phyloP scores from a whole-genome alignment of 1,140 invertebrate genomes.

The Camponotus pennsylvanicus region DNA sequence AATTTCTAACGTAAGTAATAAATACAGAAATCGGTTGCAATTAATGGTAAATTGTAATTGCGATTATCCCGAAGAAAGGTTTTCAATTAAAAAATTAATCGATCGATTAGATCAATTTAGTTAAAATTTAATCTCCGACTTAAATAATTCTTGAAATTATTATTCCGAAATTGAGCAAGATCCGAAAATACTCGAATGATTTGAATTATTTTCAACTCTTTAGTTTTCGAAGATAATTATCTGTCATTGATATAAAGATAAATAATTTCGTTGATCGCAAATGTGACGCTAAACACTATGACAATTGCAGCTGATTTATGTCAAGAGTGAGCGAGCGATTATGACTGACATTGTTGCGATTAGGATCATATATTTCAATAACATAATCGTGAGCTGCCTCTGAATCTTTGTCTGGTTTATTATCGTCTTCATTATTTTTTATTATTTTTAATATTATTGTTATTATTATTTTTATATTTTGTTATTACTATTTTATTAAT shows the following conservation, averaged over 20 bases:
- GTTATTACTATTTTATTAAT: slow-evolving; percentile 25
- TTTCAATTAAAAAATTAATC: slow-evolving; percentile 1
- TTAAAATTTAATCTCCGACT: too few relatives aligned
- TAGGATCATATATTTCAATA: slow-evolving; percentile 26
- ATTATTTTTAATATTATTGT: slow-evolving; percentile 22
- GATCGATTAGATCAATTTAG: neutral
- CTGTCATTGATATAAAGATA: neutral
- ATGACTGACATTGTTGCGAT: slow-evolving; percentile 40
- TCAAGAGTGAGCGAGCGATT: slow-evolving; percentile 26
- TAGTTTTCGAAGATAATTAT: neutral
- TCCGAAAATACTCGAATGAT: neutral
- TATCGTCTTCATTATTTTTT: slow-evolving; percentile 36
- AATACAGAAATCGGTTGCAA: slow-evolving; percentile 26
- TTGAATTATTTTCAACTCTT: neutral
- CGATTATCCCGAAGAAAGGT: neutral
- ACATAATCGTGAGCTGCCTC: slow-evolving; percentile 30
- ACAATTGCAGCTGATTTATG: neutral
- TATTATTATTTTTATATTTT: slow-evolving; percentile 16
- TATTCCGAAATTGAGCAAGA: neutral
- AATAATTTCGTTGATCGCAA: neutral
- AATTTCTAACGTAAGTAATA: slow-evolving; percentile 42
- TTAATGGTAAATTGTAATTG: slow-evolving; percentile 3
- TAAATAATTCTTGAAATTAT: too few relatives aligned
- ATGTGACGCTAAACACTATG: neutral
- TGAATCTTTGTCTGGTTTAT: slow-evolving; percentile 12